Conservation (phyloP, 1,140 invertebrate genomes). For the Caerostris darwini region DNA sequence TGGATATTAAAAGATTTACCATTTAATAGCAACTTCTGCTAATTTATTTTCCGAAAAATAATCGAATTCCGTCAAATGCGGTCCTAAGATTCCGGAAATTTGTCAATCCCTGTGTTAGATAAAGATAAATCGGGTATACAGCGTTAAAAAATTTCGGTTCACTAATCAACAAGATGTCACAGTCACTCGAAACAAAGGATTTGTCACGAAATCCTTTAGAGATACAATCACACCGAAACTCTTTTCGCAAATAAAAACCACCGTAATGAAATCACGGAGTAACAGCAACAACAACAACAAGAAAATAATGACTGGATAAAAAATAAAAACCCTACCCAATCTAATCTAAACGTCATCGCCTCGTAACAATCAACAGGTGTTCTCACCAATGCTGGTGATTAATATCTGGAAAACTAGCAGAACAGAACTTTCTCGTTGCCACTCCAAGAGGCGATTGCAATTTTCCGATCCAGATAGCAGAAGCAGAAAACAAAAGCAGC, state of each 20-base stretch:
- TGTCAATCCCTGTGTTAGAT: no score
- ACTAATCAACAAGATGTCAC: no score
- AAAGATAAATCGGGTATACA: no score
- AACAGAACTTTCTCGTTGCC: background rate
- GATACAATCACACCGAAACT: background rate
- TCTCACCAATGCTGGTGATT: conserved; percentile 21
- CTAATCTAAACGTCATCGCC: conserved; percentile 42
- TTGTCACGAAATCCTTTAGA: background rate
- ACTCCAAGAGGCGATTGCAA: conserved; percentile 47
- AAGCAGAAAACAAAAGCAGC: background rate
- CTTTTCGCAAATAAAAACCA: background rate
- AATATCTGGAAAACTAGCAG: conserved; percentile 33
- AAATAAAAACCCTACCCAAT: background rate
- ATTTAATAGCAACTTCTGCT: no score
- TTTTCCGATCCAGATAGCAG: conserved; percentile 46
- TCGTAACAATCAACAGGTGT: conserved; percentile 61
- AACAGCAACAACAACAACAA: no score
- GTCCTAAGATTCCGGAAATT: no score
- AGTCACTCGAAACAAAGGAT: no score
- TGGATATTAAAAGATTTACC: no score
- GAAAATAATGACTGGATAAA: background rate
- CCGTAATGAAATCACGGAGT: background rate
- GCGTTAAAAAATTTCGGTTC: no score
- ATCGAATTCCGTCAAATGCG: no score
- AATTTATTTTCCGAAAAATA: no score